Base-by-base conservation (phyloP, 1,140 invertebrate genomes). In the Leptestheria dahalacensis region DNA sequence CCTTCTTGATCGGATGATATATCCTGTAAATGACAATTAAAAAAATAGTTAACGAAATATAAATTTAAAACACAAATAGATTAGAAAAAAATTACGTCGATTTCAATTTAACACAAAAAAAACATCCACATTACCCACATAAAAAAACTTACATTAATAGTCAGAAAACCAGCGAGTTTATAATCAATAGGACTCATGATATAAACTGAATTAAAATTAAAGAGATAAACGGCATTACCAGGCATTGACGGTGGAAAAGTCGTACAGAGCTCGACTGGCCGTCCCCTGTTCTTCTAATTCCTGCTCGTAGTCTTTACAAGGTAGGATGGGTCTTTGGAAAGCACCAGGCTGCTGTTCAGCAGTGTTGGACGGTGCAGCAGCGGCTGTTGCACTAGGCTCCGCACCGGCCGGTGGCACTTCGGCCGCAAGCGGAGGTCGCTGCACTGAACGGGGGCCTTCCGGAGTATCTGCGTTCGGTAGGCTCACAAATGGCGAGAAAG, bases 1-100 rank as follows among this genome's bases (percentile, higher is more conserved):
- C 33, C 15, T 83, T 81, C 71, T 92, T 93, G 33, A 91, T 85
- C 0, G 88, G 86, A 75, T 89, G 85, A 71, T 90, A 83, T 59
- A 91, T 74, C 83, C 83, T 85, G 61, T 3, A 67, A 51, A 65
- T 66, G 54, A 49, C 48, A 62, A 41, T 41, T 41, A 41, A 9
- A 9, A 41, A 9, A 41, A 41, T 41, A 41, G 6, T 41, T 9
- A 15, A 41, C 15, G 6, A 9, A 41, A 9, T 9, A 41, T 41
- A 41, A 9, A 41, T 15, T 41, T 6, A 41, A 41, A 9, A 41
- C 33, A 41, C 33, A 41, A 15, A 6, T 15, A 6, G 33, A 41
- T 41, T 41, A 41, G 15, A 41, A 41, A n/a, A n/a, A n/a, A n/a
- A n/a, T n/a, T n/a, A n/a, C n/a, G n/a, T n/a, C n/a, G n/a, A n/a